A percentile compares a stretch with the other conserved stretches of the same genome.
These are phyloP conservation scores for Hiodon tergisus DNA, from an alignment of 2,113 vertebrate genomes.

Conservation along the genomic window DNA sequence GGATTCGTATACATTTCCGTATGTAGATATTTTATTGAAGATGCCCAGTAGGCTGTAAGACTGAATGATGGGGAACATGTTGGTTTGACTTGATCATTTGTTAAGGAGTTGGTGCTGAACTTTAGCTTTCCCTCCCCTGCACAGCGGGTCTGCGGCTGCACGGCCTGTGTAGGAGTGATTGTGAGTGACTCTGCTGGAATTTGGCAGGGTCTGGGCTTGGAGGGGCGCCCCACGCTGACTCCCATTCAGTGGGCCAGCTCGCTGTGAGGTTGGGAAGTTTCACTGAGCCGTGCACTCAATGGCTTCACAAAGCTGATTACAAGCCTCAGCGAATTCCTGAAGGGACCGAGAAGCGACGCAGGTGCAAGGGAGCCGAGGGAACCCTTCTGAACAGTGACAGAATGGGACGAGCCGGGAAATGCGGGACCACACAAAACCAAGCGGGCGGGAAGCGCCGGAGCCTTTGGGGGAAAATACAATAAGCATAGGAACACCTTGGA, in stretches of 20 bases:
- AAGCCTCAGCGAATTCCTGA: constrained; percentile 98
- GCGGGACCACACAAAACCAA: constrained; percentile 78
- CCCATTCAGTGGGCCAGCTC: constrained; percentile 85
- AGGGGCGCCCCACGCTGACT: constrained; percentile 93
- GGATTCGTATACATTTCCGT: background rate
- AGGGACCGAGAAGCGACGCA: constrained; percentile 91
- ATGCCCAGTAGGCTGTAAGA: no score
- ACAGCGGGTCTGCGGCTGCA: constrained; percentile 64
- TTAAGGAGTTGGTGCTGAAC: constrained; percentile 46
- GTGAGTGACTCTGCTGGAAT: constrained; percentile 97
- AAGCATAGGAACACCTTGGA: background rate
- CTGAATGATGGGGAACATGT: constrained; percentile 25
- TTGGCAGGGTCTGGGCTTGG: constrained; percentile 85
- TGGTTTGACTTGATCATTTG: constrained; percentile 20
- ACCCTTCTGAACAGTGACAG: constrained; percentile 69
- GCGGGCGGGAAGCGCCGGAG: constrained; percentile 67
- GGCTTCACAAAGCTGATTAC: constrained; percentile 99
- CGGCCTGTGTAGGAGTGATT: constrained; percentile 86
- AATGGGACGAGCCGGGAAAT: constrained; percentile 58
- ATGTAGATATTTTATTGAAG: no score
- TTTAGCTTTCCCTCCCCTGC: constrained; percentile 66
- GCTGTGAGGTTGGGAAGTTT: constrained; percentile 94
- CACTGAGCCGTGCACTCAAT: constrained; percentile 95
- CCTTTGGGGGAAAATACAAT: constrained; percentile 54
- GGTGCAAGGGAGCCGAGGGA: constrained; percentile 80